Percentiles rank a stretch among this genome's conserved stretches.
phyloP scores from a whole-genome alignment of 2,888 invertebrate genomes.

The Electrophaes corylata region DNA sequence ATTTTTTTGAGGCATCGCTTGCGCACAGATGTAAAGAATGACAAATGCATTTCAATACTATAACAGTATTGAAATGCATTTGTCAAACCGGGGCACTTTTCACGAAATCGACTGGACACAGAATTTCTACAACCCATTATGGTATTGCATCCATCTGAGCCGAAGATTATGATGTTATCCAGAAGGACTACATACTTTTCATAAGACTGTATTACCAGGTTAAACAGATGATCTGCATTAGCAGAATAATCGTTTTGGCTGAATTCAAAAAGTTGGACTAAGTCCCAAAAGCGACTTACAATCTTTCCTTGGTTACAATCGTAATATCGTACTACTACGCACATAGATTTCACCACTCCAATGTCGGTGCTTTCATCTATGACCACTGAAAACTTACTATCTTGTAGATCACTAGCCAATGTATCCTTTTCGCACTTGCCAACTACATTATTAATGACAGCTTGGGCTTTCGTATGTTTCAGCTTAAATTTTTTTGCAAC shows the following conservation, averaged over 20 bases:
- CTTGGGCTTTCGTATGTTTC: no score
- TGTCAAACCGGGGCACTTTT: conserved; percentile 28
- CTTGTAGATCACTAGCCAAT: no score
- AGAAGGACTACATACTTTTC: background rate
- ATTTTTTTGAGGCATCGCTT: conserved; percentile 28
- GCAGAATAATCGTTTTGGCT: background rate
- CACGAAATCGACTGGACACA: conserved; percentile 27
- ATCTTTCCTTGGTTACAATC: no score
- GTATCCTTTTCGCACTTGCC: no score
- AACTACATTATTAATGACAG: no score
- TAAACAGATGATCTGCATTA: background rate
- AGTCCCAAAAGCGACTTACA: no score
- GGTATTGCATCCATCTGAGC: conserved; percentile 33
- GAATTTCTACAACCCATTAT: conserved; percentile 27
- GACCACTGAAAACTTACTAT: no score
- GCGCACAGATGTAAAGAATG: conserved; percentile 37
- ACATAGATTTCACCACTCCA: no score
- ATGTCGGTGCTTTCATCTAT: no score
- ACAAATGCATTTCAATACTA: conserved; percentile 38
- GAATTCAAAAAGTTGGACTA: conserved; percentile 3
- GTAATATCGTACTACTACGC: no score
- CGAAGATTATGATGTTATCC: conserved; percentile 33
- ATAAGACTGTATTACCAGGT: conserved; percentile 5
- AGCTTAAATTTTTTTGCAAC: no score
- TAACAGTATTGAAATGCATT: no score